Base-by-base conservation (phyloP, 2,888 invertebrate genomes). In the Eilema caniola region DNA sequence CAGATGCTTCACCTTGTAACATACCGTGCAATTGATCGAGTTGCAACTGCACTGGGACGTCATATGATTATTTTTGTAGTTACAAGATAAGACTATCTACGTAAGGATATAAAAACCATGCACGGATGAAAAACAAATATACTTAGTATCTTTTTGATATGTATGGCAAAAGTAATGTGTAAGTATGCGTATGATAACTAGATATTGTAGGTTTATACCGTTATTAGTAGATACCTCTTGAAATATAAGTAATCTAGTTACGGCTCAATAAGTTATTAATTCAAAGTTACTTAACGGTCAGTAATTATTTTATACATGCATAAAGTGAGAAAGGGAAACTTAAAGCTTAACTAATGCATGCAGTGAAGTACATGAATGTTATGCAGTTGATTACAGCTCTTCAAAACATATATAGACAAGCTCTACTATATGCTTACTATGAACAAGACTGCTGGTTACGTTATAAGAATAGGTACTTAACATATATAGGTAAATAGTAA, bases 1-100 rank as follows among this genome's bases (percentile, higher is more conserved):
- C 76, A 75, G 80, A 82, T 79, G 72, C 76, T 71, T 62, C 64
- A 80, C 76, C 80, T 83, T 80, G 83, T 80, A 83, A 84, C 82
- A 70, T 73, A 68, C 69, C 82, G 79, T 78, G 73, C 76, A 74
- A 71, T 63, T 71, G 28, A 31, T 66, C 53, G 68, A 41, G 69
- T 61, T 67, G 62, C 68, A 66, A 70, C 69, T 70, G 79, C 81
- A 79, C 81, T 71, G 59, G 24, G 47, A 63, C 57, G 80, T 81
- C 74, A 76, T 57, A 53, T 62, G 70, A 64, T 65, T 47, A 66
- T 62, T 78, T 76, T 82, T 80, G 76, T 81, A 76, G 80, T 83
- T 81, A 86, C 83, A 84, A 85, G 83, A 82, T 80, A 74, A 41
- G 64, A 76, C 77, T 77, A 76, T 69, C 78, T 84, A 86, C 81